Evolutionary conservation across 2,797 vertebrate genomes (phyloP), one percentile per base, ranked within the genome.

Genomic region (Tympanoctomys barrerae): DNA sequence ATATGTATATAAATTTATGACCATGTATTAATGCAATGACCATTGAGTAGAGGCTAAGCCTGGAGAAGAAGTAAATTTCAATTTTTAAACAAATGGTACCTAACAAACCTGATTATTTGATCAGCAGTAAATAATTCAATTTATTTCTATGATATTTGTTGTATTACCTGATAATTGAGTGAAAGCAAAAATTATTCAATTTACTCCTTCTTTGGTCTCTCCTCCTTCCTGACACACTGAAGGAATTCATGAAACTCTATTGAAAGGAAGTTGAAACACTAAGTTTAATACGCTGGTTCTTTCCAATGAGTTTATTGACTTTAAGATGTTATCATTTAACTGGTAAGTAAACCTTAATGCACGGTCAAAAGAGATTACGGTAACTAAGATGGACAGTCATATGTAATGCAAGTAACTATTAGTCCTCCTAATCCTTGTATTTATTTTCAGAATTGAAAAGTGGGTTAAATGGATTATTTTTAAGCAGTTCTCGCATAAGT

Each of bases 371-470:
- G 46, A 42, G 11, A 59, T 5, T 39, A 36, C 62, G 33, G 31
- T 89, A 7, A 54, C 77, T 75, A 89, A 87, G 16, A 33, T 71
- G 24, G 39, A 77, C 6, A 59, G 21, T 39, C 24, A 89, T 16
- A 75, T 39, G 90, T 89, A 80, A 82, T 68, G 84, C 10, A 79
- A 90, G 26, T 62, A 93, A 21, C 79, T 93, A 66, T 8, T 84
- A 88, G 83, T 36, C 3, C 28, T 80, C 11, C 36, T 90, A 80
- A n/a, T 90, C 90, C 82, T 79, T 52, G 6, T 61, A 64, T 89
- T 95, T 80, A 84, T 89, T 97, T 90, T 75, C 57, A 84, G 24
- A 96, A 77, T 21, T 81, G 77, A 75, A 57, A 92, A 90, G 59
- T 96, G 16, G 16, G 9, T 33, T 36, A 90, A 88, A 90, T n/a